These are phyloP conservation scores for Epizoanthus scotinus DNA, from an alignment of 92 coral and sea anemone genomes.

Conservation along the genomic window DNA sequence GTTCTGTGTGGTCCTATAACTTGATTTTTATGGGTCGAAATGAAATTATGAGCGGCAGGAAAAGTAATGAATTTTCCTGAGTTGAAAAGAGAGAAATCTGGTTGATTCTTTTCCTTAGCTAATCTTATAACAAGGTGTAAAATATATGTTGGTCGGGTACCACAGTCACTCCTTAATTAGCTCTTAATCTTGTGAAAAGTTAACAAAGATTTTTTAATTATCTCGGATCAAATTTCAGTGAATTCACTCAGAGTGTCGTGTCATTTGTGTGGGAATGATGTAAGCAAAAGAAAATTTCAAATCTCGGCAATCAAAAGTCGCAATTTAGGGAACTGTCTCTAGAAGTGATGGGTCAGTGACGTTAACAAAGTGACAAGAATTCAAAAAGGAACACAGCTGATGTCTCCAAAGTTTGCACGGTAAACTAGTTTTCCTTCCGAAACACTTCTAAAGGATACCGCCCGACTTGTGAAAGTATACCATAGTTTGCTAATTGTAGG, in stretches of 20 bases:
- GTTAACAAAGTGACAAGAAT: conserved; percentile 28
- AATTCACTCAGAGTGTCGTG: conserved; percentile 25
- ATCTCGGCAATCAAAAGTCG: neutral
- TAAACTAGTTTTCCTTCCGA: neutral
- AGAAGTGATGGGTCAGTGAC: conserved; percentile 31
- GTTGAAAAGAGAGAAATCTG: conserved; percentile 23
- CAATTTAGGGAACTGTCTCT: neutral
- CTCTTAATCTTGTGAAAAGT: conserved; percentile 93
- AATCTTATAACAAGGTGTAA: conserved; percentile 53
- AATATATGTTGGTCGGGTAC: conserved; percentile 83
- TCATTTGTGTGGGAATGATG: conserved; percentile 29
- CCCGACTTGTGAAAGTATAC: neutral
- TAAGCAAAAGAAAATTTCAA: neutral
- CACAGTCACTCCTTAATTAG: conserved; percentile 93
- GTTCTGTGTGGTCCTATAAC: conserved; percentile 19
- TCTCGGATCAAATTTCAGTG: conserved; percentile 75
- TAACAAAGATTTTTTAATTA: conserved; percentile 97
- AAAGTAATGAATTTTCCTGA: neutral
- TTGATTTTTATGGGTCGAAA: neutral
- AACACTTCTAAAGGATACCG: conserved; percentile 4
- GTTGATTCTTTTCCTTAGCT: conserved; percentile 23
- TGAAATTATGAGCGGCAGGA: neutral
- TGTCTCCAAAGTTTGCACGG: neutral
- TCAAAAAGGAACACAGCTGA: conserved; percentile 1
- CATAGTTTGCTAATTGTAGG: neutral